phyloP scores from a whole-genome alignment of 2,888 invertebrate species.

The Protula sp. region DNA sequence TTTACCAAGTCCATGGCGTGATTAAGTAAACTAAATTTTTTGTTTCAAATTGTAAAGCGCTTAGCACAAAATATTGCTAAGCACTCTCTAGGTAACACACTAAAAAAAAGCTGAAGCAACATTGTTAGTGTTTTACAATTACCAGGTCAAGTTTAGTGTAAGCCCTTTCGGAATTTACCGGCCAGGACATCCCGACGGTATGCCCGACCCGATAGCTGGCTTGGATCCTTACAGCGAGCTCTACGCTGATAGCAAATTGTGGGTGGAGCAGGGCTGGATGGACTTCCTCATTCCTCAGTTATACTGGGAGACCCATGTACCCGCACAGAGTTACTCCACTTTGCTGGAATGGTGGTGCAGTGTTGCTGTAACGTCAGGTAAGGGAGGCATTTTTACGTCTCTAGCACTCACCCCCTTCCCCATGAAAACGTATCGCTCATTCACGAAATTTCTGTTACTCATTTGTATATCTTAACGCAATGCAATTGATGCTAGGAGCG shows the following conservation, averaged over 20 bases:
- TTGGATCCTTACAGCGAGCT: slow-evolving; percentile 32
- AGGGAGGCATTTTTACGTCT: neutral
- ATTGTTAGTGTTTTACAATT: neutral
- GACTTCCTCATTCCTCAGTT: slow-evolving; percentile 45
- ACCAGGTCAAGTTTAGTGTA: slow-evolving; percentile 29
- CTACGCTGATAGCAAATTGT: slow-evolving; percentile 41
- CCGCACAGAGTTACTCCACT: slow-evolving; percentile 40
- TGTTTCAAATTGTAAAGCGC: too few relatives aligned
- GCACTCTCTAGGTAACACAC: too few relatives aligned
- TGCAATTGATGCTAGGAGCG: too few relatives aligned
- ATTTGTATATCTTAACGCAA: too few relatives aligned
- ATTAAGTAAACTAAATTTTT: too few relatives aligned
- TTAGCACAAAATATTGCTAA: too few relatives aligned
- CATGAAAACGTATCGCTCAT: too few relatives aligned
- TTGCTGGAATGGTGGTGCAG: slow-evolving; percentile 42
- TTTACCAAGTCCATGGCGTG: too few relatives aligned
- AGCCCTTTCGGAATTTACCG: slow-evolving; percentile 49
- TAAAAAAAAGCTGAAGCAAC: too few relatives aligned
- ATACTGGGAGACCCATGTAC: slow-evolving; percentile 44
- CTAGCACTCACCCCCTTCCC: too few relatives aligned
- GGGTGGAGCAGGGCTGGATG: slow-evolving; percentile 41
- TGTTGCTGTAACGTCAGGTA: neutral
- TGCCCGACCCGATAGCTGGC: slow-evolving; percentile 29
- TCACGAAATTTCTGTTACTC: too few relatives aligned
- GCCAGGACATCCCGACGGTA: slow-evolving; percentile 34